Conservation (phyloP, 1,140 invertebrate species). For the Aphaenogaster floridana region DNA sequence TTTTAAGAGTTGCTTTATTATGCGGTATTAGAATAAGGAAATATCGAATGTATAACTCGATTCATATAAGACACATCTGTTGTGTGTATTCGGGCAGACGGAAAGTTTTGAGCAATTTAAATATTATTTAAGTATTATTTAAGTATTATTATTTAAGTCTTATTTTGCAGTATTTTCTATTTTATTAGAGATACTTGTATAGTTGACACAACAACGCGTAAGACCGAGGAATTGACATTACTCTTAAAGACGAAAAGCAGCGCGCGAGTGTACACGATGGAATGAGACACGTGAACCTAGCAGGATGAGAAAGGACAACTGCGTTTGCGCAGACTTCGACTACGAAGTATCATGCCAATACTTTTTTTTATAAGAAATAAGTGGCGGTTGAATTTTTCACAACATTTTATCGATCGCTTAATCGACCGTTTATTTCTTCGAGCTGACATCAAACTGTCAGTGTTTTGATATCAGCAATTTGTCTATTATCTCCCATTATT, state of each 20-base stretch:
- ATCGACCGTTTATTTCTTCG: too few species aligned
- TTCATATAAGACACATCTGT: background rate
- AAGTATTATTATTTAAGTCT: too few species aligned
- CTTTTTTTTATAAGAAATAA: too few species aligned
- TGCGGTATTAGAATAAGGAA: background rate
- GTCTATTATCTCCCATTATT: too few species aligned
- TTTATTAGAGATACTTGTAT: background rate
- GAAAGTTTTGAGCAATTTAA: background rate
- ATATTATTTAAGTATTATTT: too few species aligned
- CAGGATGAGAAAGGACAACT: background rate
- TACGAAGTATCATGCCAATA: background rate
- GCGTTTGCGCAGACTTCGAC: background rate
- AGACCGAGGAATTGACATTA: background rate
- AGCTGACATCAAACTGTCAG: too few species aligned
- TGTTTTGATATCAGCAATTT: too few species aligned
- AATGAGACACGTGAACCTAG: background rate
- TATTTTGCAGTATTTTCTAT: background rate
- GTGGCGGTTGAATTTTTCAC: too few species aligned
- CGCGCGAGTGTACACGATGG: background rate
- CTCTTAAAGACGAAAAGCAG: background rate
- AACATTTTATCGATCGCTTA: background rate
- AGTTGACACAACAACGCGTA: background rate
- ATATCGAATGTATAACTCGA: background rate
- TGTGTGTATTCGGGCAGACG: background rate
- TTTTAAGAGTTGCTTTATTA: too few species aligned